Conservation (phyloP, 2,113 vertebrate genomes). For the Trichomycterus rosablanca region DNA sequence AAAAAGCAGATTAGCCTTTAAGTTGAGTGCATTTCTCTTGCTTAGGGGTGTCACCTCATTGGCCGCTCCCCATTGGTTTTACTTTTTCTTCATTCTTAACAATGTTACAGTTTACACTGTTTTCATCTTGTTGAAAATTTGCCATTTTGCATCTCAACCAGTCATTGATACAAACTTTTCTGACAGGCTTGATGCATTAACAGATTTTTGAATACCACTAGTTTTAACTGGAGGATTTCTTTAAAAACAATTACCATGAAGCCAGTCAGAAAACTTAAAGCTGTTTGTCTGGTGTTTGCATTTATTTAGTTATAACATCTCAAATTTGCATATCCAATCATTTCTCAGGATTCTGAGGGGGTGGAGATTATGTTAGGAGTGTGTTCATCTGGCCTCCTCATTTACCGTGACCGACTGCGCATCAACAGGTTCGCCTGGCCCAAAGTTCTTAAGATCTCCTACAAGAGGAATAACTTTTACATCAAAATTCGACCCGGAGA, state of each 20-base stretch:
- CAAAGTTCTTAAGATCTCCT: constrained; percentile 97
- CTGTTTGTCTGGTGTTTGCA: not conserved
- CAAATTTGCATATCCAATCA: constrained; percentile 21
- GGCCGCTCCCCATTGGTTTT: constrained; percentile 21
- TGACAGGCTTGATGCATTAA: too few species aligned
- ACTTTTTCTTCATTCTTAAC: not conserved
- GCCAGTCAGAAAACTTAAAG: constrained; percentile 18
- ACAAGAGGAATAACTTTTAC: constrained; percentile 98
- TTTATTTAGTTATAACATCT: constrained; percentile 2
- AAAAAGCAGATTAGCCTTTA: too few species aligned
- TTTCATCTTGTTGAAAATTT: too few species aligned
- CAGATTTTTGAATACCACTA: too few species aligned
- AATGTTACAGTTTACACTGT: too few species aligned
- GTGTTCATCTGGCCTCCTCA: constrained; percentile 89
- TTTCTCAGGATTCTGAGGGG: constrained; percentile 87
- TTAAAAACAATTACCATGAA: not conserved
- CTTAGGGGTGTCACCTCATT: constrained; percentile 21
- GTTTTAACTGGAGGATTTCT: too few species aligned
- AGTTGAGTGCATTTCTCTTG: not conserved
- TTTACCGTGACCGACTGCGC: constrained; percentile 90
- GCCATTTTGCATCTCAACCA: too few species aligned
- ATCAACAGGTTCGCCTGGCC: constrained; percentile 98
- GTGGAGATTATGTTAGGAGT: constrained; percentile 96
- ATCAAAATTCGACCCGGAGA: constrained; percentile 96
- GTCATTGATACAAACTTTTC: too few species aligned